Conservation (phyloP, 2,797 vertebrate species). For the Muraenolepis orangiensis region DNA sequence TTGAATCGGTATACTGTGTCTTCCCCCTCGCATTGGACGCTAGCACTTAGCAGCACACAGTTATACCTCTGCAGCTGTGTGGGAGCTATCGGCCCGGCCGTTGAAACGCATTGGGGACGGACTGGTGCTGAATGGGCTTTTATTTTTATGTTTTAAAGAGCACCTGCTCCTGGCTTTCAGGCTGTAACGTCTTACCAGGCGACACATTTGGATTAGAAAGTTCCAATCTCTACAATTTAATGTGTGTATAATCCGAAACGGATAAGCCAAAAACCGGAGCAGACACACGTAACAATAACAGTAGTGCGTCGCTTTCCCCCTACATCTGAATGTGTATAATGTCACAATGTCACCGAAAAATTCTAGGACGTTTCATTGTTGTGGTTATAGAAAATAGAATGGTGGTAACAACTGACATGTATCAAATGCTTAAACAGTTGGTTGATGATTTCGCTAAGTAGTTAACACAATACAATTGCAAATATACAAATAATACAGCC, state of each 20-base stretch:
- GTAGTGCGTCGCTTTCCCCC: too few relatives aligned
- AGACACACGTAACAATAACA: too few relatives aligned
- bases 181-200: neutral
- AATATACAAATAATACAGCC: neutral
- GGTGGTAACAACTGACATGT: neutral
- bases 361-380: neutral
- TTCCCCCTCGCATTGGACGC: neutral
- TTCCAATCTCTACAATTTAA: too few relatives aligned
- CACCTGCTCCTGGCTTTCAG: too few relatives aligned
- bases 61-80: neutral
- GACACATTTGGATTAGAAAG: neutral
- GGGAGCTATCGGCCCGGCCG: slow-evolving; percentile 57
- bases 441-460: neutral
- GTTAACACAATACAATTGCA: neutral
- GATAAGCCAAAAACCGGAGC: too few relatives aligned
- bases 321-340: too few relatives aligned
- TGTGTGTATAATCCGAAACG: too few relatives aligned
- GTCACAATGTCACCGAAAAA: slow-evolving; percentile 45
- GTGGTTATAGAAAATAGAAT: neutral
- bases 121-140: slow-evolving; percentile 69
- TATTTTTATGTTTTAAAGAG: too few relatives aligned
- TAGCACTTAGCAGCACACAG: neutral
- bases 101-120: slow-evolving; percentile 43
- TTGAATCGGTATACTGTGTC: too few relatives aligned
- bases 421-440: neutral